A percentile compares a stretch with the other conserved stretches of the same genome.
phyloP scores from a whole-genome alignment of 30 jellyfish, hydroid and myxozoan genomes.

The Aurelia aurita complex sp. Pacific region DNA sequence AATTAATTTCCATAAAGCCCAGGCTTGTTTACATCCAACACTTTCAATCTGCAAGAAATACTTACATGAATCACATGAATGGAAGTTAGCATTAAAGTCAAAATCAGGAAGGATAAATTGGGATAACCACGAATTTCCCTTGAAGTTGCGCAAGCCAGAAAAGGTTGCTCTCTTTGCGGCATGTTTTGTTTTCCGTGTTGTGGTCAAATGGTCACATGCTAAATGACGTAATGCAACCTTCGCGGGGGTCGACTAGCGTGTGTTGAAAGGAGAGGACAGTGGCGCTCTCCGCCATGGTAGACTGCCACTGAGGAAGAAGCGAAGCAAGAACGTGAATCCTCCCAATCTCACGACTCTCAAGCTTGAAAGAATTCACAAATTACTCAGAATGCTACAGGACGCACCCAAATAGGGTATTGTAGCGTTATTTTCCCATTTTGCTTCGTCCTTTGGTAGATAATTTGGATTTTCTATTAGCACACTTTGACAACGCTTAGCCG shows the following conservation, averaged over 20 bases:
- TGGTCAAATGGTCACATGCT: conserved; percentile 26
- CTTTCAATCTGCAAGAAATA: too few species aligned
- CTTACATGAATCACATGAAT: too few species aligned
- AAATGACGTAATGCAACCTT: conserved; percentile 37
- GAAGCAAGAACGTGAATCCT: conserved; percentile 21
- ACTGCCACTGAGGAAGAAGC: conserved; percentile 60
- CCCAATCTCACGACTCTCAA: conserved; percentile 54
- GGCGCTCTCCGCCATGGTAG: conserved; percentile 74
- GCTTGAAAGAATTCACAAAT: conserved; percentile 55
- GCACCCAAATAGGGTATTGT: conserved; percentile 85
- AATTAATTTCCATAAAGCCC: too few species aligned
- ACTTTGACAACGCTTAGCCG: conserved; percentile 31
- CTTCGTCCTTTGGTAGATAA: conserved; percentile 17
- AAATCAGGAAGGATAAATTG: too few species aligned
- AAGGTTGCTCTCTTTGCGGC: too few species aligned
- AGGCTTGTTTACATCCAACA: too few species aligned
- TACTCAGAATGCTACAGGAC: conserved; percentile 68
- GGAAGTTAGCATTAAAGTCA: too few species aligned
- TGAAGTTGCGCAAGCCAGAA: too few species aligned
- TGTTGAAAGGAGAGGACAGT: conserved; percentile 48
- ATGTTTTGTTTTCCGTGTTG: conserved; percentile 5
- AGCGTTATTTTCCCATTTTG: conserved; percentile 69
- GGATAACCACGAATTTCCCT: too few species aligned
- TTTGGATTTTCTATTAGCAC: conserved; percentile 6
- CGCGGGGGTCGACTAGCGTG: conserved; percentile 79